Percentiles rank a stretch among this genome's conserved stretches.
Evolutionary conservation across 2,113 vertebrate genomes (phyloP).

Genomic region (Pardalotus punctatus): DNA sequence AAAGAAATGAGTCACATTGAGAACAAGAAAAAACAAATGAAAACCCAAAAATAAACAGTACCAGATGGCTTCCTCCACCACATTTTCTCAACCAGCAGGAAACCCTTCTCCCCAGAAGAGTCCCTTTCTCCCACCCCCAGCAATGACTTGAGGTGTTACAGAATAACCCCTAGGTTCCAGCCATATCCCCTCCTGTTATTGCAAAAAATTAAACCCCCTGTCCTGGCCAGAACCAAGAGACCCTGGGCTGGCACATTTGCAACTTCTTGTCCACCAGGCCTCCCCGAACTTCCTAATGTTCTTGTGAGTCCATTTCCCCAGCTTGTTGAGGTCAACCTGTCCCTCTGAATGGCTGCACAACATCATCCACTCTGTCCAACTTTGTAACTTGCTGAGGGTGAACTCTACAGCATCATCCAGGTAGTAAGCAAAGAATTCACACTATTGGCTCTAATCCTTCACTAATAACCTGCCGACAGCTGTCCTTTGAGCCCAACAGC

Average conservation of each 20-base stretch:
- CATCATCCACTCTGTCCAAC: too few relatives aligned
- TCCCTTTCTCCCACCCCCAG: fast-evolving
- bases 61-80: neutral
- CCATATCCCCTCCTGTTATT: neutral
- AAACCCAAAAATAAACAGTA: neutral
- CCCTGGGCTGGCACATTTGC: neutral
- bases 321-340: neutral
- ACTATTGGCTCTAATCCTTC: neutral
- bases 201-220: neutral
- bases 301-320: neutral
- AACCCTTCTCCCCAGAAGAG: neutral
- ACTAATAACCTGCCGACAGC: neutral
- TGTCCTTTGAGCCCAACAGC: neutral
- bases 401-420: neutral
- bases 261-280: neutral
- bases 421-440: neutral
- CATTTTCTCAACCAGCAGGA: neutral
- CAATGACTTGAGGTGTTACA: neutral
- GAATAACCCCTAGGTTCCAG: neutral
- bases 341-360: neutral
- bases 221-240: neutral
- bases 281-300: neutral
- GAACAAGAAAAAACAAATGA: neutral
- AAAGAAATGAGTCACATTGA: fast-evolving
- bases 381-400: neutral